Conservation (phyloP, 2,113 vertebrate genomes). For the Myocastor coypus region DNA sequence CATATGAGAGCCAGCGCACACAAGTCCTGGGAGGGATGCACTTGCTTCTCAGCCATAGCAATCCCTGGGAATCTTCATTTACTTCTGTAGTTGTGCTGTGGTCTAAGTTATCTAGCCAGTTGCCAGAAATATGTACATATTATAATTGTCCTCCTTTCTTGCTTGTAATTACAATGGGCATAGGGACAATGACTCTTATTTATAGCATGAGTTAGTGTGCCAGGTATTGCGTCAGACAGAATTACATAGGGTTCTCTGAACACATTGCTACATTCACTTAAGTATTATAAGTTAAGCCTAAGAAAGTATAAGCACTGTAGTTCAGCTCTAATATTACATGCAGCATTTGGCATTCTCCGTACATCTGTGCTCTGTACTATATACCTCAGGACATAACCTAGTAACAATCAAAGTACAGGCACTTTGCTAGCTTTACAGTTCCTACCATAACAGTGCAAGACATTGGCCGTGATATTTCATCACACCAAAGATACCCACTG, state of each 20-base stretch:
- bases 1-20: neutral
- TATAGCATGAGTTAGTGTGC: neutral
- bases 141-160: neutral
- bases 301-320: conserved; percentile 71
- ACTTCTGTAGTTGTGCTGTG: neutral
- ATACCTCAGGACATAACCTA: conserved; percentile 69
- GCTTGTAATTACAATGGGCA: neutral
- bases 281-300: conserved; percentile 81
- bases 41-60: neutral
- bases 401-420: conserved; percentile 73
- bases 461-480: conserved; percentile 37
- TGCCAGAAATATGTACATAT: neutral
- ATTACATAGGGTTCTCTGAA: conserved; percentile 60
- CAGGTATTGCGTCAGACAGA: neutral
- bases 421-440: conserved; percentile 70
- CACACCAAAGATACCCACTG: conserved; percentile 51
- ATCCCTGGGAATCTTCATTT: neutral
- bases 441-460: conserved; percentile 46
- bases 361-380: conserved; percentile 33
- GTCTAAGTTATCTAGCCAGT: neutral
- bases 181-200: neutral
- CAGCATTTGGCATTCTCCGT: conserved; percentile 78
- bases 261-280: conserved; percentile 80
- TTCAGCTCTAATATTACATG: conserved; percentile 67
- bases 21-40: neutral